phyloP scores from a whole-genome alignment of 2,797 vertebrate genomes.

The Catostomus latipinnis region DNA sequence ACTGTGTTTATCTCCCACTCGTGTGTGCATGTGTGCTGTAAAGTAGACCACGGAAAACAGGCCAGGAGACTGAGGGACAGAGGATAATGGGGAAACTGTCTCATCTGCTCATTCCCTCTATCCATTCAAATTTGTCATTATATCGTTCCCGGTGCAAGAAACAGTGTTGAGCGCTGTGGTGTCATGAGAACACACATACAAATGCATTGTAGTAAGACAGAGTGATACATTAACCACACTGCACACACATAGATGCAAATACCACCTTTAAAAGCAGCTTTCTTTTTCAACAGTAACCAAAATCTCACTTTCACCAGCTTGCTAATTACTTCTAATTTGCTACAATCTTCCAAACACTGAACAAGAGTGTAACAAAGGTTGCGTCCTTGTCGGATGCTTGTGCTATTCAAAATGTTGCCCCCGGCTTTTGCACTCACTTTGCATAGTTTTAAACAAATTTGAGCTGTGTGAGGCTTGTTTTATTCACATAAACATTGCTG shows the following conservation, averaged over 20 bases:
- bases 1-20: conserved; percentile 26
- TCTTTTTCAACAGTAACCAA: conserved; percentile 10
- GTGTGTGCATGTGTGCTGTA: background rate
- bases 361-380: conserved; percentile 11
- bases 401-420: conserved; percentile 20
- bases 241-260: background rate
- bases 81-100: conserved; percentile 42
- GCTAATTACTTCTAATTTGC: conserved; percentile 32
- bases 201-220: background rate
- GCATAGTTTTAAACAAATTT: conserved; percentile 6
- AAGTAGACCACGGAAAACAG: conserved; percentile 27
- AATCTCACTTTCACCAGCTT: background rate
- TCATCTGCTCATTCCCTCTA: conserved; percentile 28
- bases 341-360: conserved; percentile 9
- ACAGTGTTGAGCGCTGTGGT: background rate
- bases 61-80: conserved; percentile 12
- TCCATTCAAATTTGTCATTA: conserved; percentile 33
- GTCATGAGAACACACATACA: background rate
- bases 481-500: conserved; percentile 10
- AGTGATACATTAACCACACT: background rate
- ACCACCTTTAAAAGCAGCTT: conserved; percentile 31
- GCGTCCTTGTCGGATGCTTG: background rate
- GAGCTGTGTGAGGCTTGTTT: background rate
- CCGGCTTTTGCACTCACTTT: background rate
- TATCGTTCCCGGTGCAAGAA: conserved; percentile 3